phyloP scores from a whole-genome alignment of 2,113 vertebrate genomes.

The Arenaria interpres region DNA sequence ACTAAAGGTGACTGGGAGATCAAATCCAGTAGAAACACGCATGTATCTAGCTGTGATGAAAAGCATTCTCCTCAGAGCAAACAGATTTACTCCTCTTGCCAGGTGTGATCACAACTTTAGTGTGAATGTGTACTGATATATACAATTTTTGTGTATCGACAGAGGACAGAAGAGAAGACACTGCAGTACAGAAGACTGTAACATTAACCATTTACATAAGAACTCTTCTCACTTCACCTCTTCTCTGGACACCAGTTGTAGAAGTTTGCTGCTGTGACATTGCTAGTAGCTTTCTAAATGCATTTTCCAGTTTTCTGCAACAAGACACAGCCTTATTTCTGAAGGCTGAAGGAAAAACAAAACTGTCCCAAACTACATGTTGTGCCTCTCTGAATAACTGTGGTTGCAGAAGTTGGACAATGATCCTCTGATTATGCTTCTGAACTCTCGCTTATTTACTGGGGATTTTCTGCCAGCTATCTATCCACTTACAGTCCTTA shows the following conservation, averaged over 20 bases:
- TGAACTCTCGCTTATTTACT: constrained; percentile 66
- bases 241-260: constrained; percentile 10
- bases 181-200: neutral
- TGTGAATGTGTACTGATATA: constrained; percentile 7
- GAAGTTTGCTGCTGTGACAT: constrained; percentile 19
- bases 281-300: constrained; percentile 50
- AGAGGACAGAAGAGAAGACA: constrained; percentile 52
- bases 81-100: constrained; percentile 11
- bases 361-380: constrained; percentile 45
- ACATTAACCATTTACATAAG: constrained; percentile 10
- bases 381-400: constrained; percentile 38
- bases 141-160: neutral
- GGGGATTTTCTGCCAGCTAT: constrained; percentile 64
- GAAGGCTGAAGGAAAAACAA: constrained; percentile 4
- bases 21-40: neutral
- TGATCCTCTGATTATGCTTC: constrained; percentile 53
- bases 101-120: constrained; percentile 38
- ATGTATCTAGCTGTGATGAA: neutral
- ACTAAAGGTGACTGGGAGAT: neutral
- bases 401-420: constrained; percentile 56
- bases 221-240: constrained; percentile 37
- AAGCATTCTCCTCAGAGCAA: constrained; percentile 58
- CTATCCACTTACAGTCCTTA: constrained; percentile 70
- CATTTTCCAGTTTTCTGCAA: constrained; percentile 34
- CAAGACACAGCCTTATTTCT: constrained; percentile 31